Base-by-base conservation (phyloP, 2,113 vertebrate genomes). In the Coracopsis vasa region DNA sequence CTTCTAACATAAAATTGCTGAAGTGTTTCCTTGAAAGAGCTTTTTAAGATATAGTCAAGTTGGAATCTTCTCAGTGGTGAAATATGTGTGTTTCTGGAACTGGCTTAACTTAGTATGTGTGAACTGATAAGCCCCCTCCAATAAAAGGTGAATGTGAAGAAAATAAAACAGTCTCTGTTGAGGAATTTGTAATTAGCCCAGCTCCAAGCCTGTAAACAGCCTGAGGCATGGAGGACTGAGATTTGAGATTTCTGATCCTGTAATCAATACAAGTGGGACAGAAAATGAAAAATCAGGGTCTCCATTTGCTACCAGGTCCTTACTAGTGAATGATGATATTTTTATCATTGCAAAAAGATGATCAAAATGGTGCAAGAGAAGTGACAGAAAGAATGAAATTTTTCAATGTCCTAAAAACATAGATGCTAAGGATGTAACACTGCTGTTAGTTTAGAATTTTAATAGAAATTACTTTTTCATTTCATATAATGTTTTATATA, bases 41-140 rank as follows among this genome's bases (percentile, higher is more conserved):
- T 80, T 92, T 88, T 50, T 81, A 93, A 77, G 41, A 75, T 80
- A 35, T 10, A 77, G 35, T 33, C 25, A 60, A 84, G 73, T 75
- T 91, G 61, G 61, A 94, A 65, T 79, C 81, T 95, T 87, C 45
- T 56, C 65, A 92, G 35, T 82, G 74, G 69, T 90, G 51, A 87
- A 78, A 77, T 93, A 92, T 21, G 28, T 56, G 13, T 80, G 37
- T 89, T 96, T 89, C 74, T 96, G 72, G 47, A 94, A 56, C 53
- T 41, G 28, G 44, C 78, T 96, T 94, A 69, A 48, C 27, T 92
- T 95, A 23, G 9, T 83, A 79, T 66, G 53, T 75, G 19, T 77
- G 71, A 82, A 81, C 39, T 61, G 78, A 47, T 89, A 95, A 94
- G 37, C 9, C 10, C 28, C 27, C 35, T 44, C 31, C 44, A 81